A percentile compares a stretch with the other conserved stretches of the same genome.
Conservation (phyloP, 2,888 invertebrate genomes). For the Megamerina dolium region DNA sequence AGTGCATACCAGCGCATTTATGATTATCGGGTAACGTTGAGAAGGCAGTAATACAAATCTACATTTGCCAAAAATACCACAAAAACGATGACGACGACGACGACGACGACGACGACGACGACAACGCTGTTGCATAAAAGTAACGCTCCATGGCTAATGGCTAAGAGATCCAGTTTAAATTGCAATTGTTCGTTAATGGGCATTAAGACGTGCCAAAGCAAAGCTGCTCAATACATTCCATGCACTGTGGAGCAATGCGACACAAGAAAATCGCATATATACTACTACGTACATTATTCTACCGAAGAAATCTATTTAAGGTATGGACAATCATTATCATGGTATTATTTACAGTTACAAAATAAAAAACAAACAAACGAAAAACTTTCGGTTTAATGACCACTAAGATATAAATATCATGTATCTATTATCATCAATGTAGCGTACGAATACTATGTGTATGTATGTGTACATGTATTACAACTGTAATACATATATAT, state of each 20-base stretch:
- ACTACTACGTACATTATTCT: neutral
- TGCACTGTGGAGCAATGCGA: conserved; percentile 22
- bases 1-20: conserved; percentile 28
- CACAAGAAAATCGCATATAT: neutral
- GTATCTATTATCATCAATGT: too few species aligned
- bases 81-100: conserved; percentile 2
- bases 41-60: neutral
- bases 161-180: conserved; percentile 47
- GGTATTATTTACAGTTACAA: neutral
- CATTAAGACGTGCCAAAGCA: conserved; percentile 41
- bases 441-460: too few species aligned
- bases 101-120: conserved; percentile 22
- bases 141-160: conserved; percentile 36
- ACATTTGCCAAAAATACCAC: conserved; percentile 38
- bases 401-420: too few species aligned
- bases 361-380: neutral
- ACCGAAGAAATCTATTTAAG: neutral
- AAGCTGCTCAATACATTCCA: conserved; percentile 22
- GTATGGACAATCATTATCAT: too few species aligned
- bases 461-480: too few species aligned
- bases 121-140: conserved; percentile 34
- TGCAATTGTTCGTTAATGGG: conserved; percentile 48
- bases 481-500: too few species aligned
- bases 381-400: too few species aligned
- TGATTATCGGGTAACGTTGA: conserved; percentile 25